phyloP scores from a whole-genome alignment of 2,113 vertebrate species.

The Zootoca vivipara region DNA sequence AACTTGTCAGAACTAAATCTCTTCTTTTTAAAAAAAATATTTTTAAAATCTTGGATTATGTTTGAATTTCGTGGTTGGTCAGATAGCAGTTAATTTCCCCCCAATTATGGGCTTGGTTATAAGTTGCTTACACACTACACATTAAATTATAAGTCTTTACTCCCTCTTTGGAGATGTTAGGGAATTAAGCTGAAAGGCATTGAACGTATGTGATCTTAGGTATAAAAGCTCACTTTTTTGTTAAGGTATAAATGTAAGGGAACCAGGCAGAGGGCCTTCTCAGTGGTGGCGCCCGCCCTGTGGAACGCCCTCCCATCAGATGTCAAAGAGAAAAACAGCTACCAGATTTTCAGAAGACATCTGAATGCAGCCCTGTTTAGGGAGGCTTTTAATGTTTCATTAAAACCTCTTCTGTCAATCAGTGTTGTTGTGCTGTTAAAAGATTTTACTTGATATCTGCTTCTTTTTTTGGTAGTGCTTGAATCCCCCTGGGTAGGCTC shows the following conservation, averaged over 20 bases:
- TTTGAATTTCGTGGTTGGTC: not conserved
- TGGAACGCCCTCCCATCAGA: too few relatives aligned
- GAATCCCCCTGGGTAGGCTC: not conserved
- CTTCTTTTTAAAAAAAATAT: not conserved
- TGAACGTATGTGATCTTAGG: constrained; percentile 34
- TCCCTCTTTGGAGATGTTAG: constrained; percentile 15
- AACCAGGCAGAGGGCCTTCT: too few relatives aligned
- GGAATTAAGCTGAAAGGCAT: not conserved
- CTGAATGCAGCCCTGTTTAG: too few relatives aligned
- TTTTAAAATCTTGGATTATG: not conserved
- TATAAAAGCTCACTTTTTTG: constrained; percentile 10
- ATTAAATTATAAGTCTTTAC: not conserved
- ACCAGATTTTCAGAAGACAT: too few relatives aligned
- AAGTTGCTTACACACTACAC: rapidly evolving
- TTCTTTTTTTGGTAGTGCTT: not conserved
- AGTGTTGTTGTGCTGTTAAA: not conserved
- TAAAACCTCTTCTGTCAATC: not conserved
- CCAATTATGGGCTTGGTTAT: constrained; percentile 7
- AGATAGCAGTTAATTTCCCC: constrained; percentile 20
- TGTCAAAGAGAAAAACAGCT: too few relatives aligned
- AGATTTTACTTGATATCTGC: not conserved
- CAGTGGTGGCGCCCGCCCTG: too few relatives aligned
- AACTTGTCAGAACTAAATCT: constrained; percentile 6
- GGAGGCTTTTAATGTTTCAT: too few relatives aligned
- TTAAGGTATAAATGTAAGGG: not conserved